A percentile compares a stretch with the other conserved stretches of the same genome.
Conservation (phyloP, 2,113 vertebrate species). For the Alethe castanea region DNA sequence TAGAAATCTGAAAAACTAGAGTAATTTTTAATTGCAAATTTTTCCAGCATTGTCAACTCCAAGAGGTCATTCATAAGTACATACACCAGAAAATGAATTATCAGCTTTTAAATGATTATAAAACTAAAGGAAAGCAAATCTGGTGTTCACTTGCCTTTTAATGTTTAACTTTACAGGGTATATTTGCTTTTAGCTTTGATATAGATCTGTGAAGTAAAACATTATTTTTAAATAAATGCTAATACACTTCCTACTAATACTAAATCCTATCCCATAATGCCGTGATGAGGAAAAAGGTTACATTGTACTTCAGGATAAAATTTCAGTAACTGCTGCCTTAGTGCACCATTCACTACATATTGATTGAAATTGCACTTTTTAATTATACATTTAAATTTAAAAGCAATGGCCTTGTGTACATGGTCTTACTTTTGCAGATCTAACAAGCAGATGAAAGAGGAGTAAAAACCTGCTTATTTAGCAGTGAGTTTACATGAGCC, state of each 20-base stretch:
- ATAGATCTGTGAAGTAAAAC: background rate
- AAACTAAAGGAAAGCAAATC: background rate
- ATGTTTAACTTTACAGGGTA: background rate
- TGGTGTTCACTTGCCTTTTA: background rate
- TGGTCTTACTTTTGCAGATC: background rate
- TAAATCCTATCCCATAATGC: background rate
- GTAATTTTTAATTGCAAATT: background rate
- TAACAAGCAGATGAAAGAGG: background rate
- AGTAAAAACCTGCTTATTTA: background rate
- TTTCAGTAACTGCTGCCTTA: background rate
- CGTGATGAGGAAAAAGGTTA: background rate
- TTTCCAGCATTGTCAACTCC: background rate
- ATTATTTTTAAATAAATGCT: background rate
- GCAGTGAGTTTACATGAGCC: background rate
- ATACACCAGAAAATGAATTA: background rate
- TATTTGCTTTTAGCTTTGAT: background rate
- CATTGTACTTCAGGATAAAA: background rate
- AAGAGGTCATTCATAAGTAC: background rate
- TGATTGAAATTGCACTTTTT: too few relatives aligned
- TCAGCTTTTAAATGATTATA: background rate
- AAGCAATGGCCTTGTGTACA: background rate
- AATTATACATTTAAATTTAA: background rate
- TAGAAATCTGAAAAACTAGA: background rate
- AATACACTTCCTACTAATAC: background rate
- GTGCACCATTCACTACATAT: background rate